A percentile compares a stretch with the other conserved stretches of the same genome.
phyloP scores from a whole-genome alignment of 2,888 invertebrate genomes.

The Orthosia cruda region DNA sequence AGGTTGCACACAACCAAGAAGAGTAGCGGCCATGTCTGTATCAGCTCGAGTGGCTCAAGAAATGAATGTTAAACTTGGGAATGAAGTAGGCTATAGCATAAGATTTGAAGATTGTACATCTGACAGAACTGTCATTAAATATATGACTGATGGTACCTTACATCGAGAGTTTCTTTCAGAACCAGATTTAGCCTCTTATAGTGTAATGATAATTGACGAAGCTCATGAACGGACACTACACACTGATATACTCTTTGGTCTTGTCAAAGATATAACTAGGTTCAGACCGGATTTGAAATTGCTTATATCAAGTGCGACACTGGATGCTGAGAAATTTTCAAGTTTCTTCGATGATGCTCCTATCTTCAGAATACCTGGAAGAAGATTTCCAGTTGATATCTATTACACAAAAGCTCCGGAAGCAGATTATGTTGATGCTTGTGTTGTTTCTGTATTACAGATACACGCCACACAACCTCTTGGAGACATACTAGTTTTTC shows the following conservation, averaged over 20 bases:
- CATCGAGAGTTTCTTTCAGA: conserved; percentile 99
- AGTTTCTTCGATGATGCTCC: conserved; percentile 99
- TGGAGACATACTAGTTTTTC: conserved; percentile 99
- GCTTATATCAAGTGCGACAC: conserved; percentile 99
- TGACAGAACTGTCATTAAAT: conserved; percentile 98
- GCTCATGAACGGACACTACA: conserved; percentile 99
- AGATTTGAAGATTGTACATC: conserved; percentile 99
- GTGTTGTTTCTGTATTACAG: conserved; percentile 99
- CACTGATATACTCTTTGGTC: conserved; percentile 99
- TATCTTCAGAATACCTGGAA: conserved; percentile 99
- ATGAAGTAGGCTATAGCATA: conserved; percentile 97
- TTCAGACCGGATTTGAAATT: conserved; percentile 98
- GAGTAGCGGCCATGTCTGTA: conserved; percentile 99
- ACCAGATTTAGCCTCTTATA: conserved; percentile 98
- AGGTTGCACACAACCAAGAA: conserved; percentile 99
- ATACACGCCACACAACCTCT: conserved; percentile 99
- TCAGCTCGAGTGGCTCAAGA: conserved; percentile 99
- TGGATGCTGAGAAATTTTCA: conserved; percentile 99
- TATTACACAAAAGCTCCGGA: conserved; percentile 99
- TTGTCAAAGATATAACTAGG: conserved; percentile 98
- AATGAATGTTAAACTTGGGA: conserved; percentile 98
- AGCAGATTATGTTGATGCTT: conserved; percentile 99
- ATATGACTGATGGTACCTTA: conserved; percentile 99
- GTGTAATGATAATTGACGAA: conserved; percentile 99
- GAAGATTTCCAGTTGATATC: conserved; percentile 99